Evolutionary conservation across 2,113 vertebrate species (phyloP), one percentile per base, ranked within the genome.

Genomic region (Myotis davidii): DNA sequence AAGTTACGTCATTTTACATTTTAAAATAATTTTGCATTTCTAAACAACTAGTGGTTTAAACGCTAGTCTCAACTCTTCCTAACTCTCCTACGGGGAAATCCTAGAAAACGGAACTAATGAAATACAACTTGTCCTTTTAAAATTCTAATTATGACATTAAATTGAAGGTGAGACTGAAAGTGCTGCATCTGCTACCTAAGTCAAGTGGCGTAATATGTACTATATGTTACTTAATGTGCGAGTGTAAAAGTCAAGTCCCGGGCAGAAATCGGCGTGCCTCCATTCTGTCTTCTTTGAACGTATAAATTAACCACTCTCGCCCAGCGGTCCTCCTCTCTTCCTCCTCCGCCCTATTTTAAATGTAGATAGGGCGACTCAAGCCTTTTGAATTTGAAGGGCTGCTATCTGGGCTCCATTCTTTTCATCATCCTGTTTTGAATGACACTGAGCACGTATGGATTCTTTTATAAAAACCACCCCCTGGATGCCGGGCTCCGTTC

Each of bases 311-410:
- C 91, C 76, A 94, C 90, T 82, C 83, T 70, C 42, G 85, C 87
- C 34, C 72, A 20, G 88, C 77, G 17, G 45, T 48, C 61, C 85
- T 88, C 88, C 93, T 85, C 74, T 86, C 91, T 79, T 52, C 91
- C 86, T 87, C 95, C 95, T 52, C 91, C 95, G 48, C 91, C 94
- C 94, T 65, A 95, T 96, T 97, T 97, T 97, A 96, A 93, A 97
- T 97, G 96, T 97, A 97, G 96, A 97, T 97, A 92, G 96, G 64
- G 77, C 20, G 23, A 69, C 85, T 59, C 39, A 34, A 69, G 88
- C 82, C 96, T 97, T 98, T 97, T 97, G 97, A 98, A 98, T 98
- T 78, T 97, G 97, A 98, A 98, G 97, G 92, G 95, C 94, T 91
- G 95, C 96, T 96, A 95, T 96, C 96, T 96, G n/a, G 90, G 96